Conservation (phyloP, 2,113 vertebrate genomes). For the Paedocypris sp. region DNA sequence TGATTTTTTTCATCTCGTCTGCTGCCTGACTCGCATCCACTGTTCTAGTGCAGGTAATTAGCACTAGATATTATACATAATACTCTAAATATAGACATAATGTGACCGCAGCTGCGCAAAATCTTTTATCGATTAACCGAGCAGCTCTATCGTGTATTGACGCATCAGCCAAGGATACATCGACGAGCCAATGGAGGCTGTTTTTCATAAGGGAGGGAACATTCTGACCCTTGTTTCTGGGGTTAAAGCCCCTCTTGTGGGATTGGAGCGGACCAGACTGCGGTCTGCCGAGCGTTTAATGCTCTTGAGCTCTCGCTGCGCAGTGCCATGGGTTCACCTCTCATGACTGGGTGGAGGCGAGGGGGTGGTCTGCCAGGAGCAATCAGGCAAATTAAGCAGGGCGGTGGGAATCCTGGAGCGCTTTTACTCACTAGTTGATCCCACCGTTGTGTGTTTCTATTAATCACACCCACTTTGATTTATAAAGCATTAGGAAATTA, state of each 20-base stretch:
- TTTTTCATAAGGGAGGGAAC: neutral
- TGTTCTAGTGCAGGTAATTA: too few species aligned
- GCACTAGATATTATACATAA: too few species aligned
- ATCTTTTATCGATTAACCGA: too few species aligned
- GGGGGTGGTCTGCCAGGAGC: conserved; percentile 25
- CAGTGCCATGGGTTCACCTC: conserved; percentile 23
- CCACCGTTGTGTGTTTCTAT: neutral
- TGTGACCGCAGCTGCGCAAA: too few species aligned
- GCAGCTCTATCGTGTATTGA: too few species aligned
- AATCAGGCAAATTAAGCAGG: conserved; percentile 39
- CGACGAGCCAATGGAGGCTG: too few species aligned
- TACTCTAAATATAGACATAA: too few species aligned
- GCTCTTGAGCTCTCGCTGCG: conserved; percentile 23
- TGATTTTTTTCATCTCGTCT: too few species aligned
- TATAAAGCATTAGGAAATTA: neutral
- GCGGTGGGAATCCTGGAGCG: conserved; percentile 5
- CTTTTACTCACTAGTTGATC: neutral
- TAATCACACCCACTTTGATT: neutral
- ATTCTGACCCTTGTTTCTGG: conserved; percentile 4
- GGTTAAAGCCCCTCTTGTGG: conserved; percentile 23
- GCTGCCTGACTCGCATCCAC: too few species aligned
- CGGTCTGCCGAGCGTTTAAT: conserved; percentile 25
- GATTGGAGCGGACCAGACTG: conserved; percentile 29
- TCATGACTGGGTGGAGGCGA: conserved; percentile 18
- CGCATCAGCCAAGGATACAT: too few species aligned